Conservation (phyloP, 2,888 invertebrate genomes). For the Trichogramma dendrolimi region DNA sequence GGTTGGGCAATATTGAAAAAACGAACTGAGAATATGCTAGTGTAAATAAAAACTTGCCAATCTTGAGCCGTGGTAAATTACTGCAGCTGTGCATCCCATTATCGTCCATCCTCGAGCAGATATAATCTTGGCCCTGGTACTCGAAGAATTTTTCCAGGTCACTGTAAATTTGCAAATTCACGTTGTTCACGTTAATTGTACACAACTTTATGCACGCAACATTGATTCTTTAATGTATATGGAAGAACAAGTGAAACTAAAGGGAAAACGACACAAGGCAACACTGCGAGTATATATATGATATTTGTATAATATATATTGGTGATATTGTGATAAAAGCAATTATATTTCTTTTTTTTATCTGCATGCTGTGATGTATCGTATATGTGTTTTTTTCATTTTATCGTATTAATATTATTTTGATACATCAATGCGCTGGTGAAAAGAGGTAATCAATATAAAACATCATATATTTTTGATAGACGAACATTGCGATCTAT, state of each 20-base stretch:
- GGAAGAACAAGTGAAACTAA: too few species aligned
- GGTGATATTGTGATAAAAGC: not conserved
- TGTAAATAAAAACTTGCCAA: constrained; percentile 39
- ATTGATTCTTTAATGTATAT: too few species aligned
- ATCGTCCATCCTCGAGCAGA: constrained; percentile 89
- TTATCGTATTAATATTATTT: too few species aligned
- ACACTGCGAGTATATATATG: constrained; percentile 23
- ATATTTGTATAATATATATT: not conserved
- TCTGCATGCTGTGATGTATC: constrained; percentile 38
- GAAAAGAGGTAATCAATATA: too few species aligned
- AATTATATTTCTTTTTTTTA: constrained; percentile 4
- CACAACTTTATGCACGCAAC: not conserved
- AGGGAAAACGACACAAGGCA: constrained; percentile 31
- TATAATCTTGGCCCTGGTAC: constrained; percentile 91
- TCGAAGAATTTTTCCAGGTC: constrained; percentile 78
- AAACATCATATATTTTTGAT: too few species aligned
- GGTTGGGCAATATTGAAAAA: not conserved
- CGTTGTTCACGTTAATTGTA: constrained; percentile 18
- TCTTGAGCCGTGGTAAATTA: constrained; percentile 69
- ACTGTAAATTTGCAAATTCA: constrained; percentile 49
- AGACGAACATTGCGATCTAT: too few species aligned
- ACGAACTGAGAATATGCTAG: not conserved
- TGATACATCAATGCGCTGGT: too few species aligned
- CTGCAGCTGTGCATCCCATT: constrained; percentile 92
- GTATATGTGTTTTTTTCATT: too few species aligned